Conservation (phyloP, 2,113 vertebrate species). For the Sturnus vulgaris region DNA sequence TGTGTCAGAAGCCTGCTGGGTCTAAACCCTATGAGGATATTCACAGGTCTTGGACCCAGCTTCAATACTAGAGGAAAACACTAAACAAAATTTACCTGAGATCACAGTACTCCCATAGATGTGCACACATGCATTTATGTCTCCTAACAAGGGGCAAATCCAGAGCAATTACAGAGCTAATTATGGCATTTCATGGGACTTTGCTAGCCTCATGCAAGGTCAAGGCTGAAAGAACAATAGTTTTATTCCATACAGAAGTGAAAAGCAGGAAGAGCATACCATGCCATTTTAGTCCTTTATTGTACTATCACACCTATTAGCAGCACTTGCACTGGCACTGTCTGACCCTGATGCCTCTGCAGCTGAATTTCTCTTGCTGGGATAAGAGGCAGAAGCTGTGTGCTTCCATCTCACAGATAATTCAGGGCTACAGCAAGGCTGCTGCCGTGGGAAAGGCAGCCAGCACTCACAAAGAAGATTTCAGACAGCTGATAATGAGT, state of each 20-base stretch:
- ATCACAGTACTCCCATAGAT: not conserved
- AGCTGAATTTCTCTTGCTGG: not conserved
- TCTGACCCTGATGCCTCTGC: not conserved
- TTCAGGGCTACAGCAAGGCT: not conserved
- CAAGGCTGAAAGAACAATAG: not conserved
- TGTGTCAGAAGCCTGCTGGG: not conserved
- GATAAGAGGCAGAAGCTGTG: not conserved
- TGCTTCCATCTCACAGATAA: not conserved
- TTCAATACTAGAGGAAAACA: not conserved
- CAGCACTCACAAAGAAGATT: slow-evolving; percentile 40
- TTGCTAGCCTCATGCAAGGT: not conserved
- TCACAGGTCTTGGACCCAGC: not conserved
- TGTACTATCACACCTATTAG: not conserved
- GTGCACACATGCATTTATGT: not conserved
- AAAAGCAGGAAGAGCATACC: not conserved
- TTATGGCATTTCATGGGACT: not conserved
- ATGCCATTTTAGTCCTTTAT: not conserved
- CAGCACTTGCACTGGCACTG: not conserved
- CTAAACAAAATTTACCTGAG: not conserved
- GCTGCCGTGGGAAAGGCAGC: not conserved
- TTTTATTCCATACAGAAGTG: not conserved
- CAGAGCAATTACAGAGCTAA: not conserved
- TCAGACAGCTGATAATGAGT: slow-evolving; percentile 45
- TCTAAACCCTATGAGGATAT: not conserved
- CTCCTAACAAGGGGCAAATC: not conserved